Evolutionary conservation across 2,113 vertebrate species (phyloP).

Genomic region (Ceyx cyanopectus): DNA sequence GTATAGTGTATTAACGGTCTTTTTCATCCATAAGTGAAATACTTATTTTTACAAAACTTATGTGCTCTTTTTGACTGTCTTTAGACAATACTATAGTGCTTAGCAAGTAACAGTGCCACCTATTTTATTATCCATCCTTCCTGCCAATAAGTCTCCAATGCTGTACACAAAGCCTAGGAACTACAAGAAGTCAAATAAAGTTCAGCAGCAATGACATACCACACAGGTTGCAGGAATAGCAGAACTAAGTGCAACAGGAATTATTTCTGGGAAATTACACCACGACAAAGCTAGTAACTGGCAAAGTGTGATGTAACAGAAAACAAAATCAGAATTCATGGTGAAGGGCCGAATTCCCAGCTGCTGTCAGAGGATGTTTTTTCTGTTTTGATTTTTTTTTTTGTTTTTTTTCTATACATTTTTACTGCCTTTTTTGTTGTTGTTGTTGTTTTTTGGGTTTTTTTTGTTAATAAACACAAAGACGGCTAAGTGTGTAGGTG

Average conservation of each 20-base stretch:
- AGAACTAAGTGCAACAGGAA: conserved; percentile 50
- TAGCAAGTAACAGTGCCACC: neutral
- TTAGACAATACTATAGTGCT: neutral
- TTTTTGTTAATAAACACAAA: neutral
- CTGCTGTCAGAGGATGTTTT: neutral
- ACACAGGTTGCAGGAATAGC: conserved; percentile 32
- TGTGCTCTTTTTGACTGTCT: neutral
- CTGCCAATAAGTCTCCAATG: neutral
- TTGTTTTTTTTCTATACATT: neutral
- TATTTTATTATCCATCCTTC: neutral
- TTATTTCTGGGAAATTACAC: conserved; percentile 51
- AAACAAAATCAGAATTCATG: conserved; percentile 27
- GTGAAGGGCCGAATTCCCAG: conserved; percentile 6
- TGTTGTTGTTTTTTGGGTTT: neutral
- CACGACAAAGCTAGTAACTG: conserved; percentile 18
- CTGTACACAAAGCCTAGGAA: neutral
- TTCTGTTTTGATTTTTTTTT: neutral
- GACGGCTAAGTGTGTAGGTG: neutral
- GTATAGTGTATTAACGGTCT: neutral
- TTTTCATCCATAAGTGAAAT: neutral
- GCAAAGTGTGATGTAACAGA: conserved; percentile 28
- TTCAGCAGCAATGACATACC: conserved; percentile 11
- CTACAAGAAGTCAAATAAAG: conserved; percentile 2
- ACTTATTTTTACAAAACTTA: neutral
- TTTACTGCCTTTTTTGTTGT: neutral